Base-by-base conservation (phyloP, 2,797 vertebrate genomes). In the Macrochelys suwanniensis region DNA sequence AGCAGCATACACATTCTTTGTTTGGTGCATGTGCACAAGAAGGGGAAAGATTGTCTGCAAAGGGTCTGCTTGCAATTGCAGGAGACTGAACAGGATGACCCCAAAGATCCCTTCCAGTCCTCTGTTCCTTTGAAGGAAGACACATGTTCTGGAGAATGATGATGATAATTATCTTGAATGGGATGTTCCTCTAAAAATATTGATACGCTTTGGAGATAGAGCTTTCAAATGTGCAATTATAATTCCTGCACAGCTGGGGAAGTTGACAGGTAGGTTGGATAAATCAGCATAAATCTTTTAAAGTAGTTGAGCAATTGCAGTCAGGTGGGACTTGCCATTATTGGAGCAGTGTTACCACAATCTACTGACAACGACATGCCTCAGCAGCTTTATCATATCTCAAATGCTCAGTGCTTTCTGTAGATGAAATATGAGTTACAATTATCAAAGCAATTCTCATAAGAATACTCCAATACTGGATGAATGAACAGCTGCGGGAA, bases 201-300 rank as follows among this genome's bases (percentile, higher is more conserved):
- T 74, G 77, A 88, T 56, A 25, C 42, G 28, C 61, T 94, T 93
- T 65, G 47, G 89, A 74, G 45, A 65, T 23, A 83, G 7, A 92
- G 31, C 21, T 92, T 87, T 88, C 65, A 85, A 80, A 77, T 65
- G 85, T 77, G n/a, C 65, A 89, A 88, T 82, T 94, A 84, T 61
- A 96, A 51, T 51, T 96, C 80, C 87, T 88, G 85, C 68, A 88
- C 54, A 93, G 74, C 25, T 83, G 80, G 12, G 9, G 88, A 71
- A 81, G 17, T 80, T 96, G 84, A 84, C 80, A 94, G 68, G 80
- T 53, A 31, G 82, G 78, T 80, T 91, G 78, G 77, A 80, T 54
- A n/a, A 85, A 65, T 56, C 56, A 84, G 83, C 76, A 28, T 81
- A 95, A 88, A 57, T 93, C 89, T 87, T 87, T 65, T 33, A 59